These are phyloP conservation scores for Aspiorhynchus laticeps DNA, from an alignment of 2,113 vertebrate species.

Conservation along the genomic window DNA sequence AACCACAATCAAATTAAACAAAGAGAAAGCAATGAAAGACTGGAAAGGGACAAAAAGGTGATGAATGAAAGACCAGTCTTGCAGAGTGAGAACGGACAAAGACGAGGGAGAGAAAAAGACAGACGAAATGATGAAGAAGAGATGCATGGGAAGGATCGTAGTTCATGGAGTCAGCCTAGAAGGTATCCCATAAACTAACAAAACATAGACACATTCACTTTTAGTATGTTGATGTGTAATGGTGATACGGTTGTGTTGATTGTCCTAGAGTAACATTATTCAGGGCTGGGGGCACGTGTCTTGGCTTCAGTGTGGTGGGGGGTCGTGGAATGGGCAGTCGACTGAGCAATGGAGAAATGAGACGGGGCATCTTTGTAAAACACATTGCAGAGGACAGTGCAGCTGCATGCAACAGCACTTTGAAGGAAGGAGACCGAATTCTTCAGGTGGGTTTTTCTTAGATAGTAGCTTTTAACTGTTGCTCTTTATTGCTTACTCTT, in stretches of 20 bases:
- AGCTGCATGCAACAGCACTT: conserved; percentile 86
- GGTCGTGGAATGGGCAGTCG: conserved; percentile 95
- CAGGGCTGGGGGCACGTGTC: conserved; percentile 86
- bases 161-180: conserved; percentile 66
- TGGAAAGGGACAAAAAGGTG: not conserved
- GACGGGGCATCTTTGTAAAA: conserved; percentile 97
- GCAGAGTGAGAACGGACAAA: conserved; percentile 30
- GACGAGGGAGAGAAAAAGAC: conserved; percentile 53
- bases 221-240: not conserved
- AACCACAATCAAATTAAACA: not conserved
- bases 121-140: conserved; percentile 45
- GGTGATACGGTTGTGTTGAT: conserved; percentile 13
- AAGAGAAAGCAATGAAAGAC: not conserved
- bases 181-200: conserved; percentile 58
- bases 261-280: conserved; percentile 83
- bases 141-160: conserved; percentile 50
- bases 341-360: conserved; percentile 91
- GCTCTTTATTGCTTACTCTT: not conserved
- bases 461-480: not conserved
- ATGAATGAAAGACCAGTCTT: not conserved
- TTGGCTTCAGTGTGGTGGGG: conserved; percentile 97
- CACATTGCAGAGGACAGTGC: conserved; percentile 92
- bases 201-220: not conserved
- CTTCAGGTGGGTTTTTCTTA: conserved; percentile 82
- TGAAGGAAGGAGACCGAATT: conserved; percentile 92